Conservation (phyloP, 2,888 invertebrate species). For the Tanytarsus gracilentus region DNA sequence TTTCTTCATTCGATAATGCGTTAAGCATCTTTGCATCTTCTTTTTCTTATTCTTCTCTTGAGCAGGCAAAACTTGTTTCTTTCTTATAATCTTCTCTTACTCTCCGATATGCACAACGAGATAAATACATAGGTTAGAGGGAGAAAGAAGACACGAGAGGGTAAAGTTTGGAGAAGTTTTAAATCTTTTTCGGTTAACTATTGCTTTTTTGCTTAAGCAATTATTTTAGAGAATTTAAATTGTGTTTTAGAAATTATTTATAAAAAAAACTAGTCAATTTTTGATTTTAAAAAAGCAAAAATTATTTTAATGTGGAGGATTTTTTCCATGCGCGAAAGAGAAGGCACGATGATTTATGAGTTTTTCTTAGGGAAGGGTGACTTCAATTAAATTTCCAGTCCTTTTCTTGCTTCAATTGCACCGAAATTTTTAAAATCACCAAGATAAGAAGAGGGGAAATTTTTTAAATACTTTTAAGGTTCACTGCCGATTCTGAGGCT, state of each 20-base stretch:
- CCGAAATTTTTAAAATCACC: no score
- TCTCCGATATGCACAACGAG: no score
- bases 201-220: background rate
- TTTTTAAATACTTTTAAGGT: background rate
- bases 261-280: no score
- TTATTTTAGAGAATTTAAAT: no score
- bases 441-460: background rate
- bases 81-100: constrained; percentile 1
- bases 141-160: background rate
- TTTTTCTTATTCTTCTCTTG: background rate
- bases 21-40: constrained; percentile 11
- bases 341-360: constrained; percentile 12
- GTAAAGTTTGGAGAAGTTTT: background rate
- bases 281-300: no score
- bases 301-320: no score
- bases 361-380: constrained; percentile 13
- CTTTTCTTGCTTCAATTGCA: background rate
- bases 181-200: background rate
- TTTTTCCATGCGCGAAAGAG: constrained; percentile 2
- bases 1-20: background rate
- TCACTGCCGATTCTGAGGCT: background rate
- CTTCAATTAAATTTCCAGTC: constrained; percentile 1
- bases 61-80: constrained; percentile 4
- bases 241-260: no score
- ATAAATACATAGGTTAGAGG: background rate